Conservation (phyloP, 1,140 invertebrate genomes). For the Halyomorpha halys region DNA sequence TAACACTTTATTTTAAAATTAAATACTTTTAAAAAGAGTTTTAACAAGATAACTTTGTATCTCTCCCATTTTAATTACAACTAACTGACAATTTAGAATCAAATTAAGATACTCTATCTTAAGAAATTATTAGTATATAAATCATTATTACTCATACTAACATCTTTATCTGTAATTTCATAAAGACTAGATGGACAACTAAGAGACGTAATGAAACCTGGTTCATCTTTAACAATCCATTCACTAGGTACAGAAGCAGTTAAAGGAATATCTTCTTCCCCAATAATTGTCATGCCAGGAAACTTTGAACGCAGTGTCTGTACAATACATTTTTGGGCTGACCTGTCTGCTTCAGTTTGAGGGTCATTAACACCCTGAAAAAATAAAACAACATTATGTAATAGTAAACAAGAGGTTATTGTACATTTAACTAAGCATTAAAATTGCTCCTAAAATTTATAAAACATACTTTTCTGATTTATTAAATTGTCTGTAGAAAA, state of each 20-base stretch:
- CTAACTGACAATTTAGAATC: neutral
- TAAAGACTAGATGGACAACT: constrained; percentile 56
- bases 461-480: neutral
- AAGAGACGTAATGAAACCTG: constrained; percentile 56
- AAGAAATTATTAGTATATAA: neutral
- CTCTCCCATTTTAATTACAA: neutral
- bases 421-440: neutral
- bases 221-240: constrained; percentile 58
- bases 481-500: neutral
- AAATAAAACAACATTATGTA: neutral
- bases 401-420: neutral
- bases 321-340: constrained; percentile 85
- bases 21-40: neutral
- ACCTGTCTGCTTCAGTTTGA: constrained; percentile 94
- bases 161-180: constrained; percentile 48
- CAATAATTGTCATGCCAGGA: constrained; percentile 79
- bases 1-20: too few relatives aligned
- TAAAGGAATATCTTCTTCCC: constrained; percentile 68
- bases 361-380: constrained; percentile 79
- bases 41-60: neutral
- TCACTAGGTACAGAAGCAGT: constrained; percentile 49
- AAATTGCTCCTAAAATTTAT: neutral
- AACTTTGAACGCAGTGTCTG: constrained; percentile 72
- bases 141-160: constrained; percentile 30
- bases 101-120: neutral